Conservation (phyloP, 2,113 vertebrate species). For the Rana temporaria region DNA sequence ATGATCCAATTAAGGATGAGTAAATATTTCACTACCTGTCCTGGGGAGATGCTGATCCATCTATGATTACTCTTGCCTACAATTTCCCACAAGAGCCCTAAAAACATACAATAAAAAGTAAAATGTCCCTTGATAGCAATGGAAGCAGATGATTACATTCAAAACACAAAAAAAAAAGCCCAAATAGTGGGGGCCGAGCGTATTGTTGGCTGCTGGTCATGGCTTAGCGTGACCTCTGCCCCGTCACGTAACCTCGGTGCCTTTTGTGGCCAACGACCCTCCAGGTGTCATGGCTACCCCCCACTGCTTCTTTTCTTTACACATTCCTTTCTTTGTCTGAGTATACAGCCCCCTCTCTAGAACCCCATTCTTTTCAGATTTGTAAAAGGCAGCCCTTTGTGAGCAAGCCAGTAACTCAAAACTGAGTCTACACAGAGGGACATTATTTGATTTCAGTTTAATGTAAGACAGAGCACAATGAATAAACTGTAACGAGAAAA, state of each 20-base stretch:
- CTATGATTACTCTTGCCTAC: too few species aligned
- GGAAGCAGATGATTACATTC: too few species aligned
- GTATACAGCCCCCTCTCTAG: neutral
- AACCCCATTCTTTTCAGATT: constrained; percentile 14
- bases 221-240: constrained; percentile 34
- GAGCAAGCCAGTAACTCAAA: neutral
- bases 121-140: neutral
- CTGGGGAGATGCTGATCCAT: too few species aligned
- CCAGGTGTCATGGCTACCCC: constrained; percentile 47
- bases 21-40: too few species aligned
- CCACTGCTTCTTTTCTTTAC: constrained; percentile 29
- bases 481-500: neutral
- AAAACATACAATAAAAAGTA: neutral
- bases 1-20: too few species aligned
- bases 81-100: too few species aligned
- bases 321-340: constrained; percentile 47
- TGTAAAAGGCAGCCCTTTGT: neutral
- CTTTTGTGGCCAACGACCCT: constrained; percentile 38
- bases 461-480: neutral
- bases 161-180: neutral
- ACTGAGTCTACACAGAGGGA: neutral
- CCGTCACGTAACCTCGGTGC: constrained; percentile 13
- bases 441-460: neutral
- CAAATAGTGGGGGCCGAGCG: neutral
- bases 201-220: constrained; percentile 7